Base-by-base conservation (phyloP, 2,113 vertebrate species). In the Hymenochirus boettgeri region DNA sequence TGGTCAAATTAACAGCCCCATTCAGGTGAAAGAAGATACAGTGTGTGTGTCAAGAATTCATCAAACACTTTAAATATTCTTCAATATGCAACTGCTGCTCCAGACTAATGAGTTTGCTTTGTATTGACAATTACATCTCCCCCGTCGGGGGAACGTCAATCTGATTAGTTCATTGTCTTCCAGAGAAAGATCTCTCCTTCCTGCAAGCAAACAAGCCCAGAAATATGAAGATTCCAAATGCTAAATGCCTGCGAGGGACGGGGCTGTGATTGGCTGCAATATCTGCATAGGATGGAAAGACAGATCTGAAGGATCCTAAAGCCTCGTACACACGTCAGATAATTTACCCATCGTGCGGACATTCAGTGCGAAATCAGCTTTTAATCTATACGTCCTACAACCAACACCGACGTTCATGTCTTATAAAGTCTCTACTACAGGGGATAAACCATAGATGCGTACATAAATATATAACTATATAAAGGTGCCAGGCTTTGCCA, bases 31-130 rank as follows among this genome's bases (percentile, higher is more conserved):
- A 26, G 12, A 53, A 53, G n/a, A 26, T 25, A 23, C 24, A 15
- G 19, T 53, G 25, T 35, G 33, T 21, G 17, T 53, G 15, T 53
- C 51, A 25, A 13, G 17, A 53, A 25, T 53, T 5, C 24, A 53
- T 15, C 51, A 25, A 13, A 27, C 22, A 12, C 51, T 53, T 12
- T 23, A 17, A 29, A 26, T 8, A 25, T n/a, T 26, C 26, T 19
- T 29, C 27, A 31, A 10, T 55, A 55, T 31, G n/a, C 7, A 13
- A 26, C 22, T 29, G n/a, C n/a, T n/a, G 25, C 25, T 26, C 22
- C 24, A 25, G 52, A 55, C 26, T 18, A 31, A 29, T 31, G n/a
- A 31, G 52, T 55, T 31, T 55, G 52, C n/a, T 26, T 29, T 11
- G 52, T 55, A n/a, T 9, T 31, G 21, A 27, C 52, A 55, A 55